phyloP scores from a whole-genome alignment of 2,888 invertebrate genomes.

The Hypomecis punctinalis region DNA sequence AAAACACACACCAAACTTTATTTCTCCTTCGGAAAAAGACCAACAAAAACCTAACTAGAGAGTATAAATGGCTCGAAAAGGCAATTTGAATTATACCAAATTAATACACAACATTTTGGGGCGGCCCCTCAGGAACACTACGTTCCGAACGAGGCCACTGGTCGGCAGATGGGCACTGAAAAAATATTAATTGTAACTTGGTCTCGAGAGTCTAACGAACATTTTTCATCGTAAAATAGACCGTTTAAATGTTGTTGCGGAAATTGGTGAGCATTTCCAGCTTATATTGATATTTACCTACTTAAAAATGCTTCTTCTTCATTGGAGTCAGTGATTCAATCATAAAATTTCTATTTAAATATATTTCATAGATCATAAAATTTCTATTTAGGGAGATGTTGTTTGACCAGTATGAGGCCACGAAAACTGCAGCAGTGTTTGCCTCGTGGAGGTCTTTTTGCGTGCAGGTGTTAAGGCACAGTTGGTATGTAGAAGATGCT shows the following conservation, averaged over 20 bases:
- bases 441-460: too few relatives aligned
- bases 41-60: slow-evolving; percentile 3
- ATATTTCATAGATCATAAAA: too few relatives aligned
- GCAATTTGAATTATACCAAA: slow-evolving; percentile 26
- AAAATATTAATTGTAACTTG: slow-evolving; percentile 30
- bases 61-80: slow-evolving; percentile 2
- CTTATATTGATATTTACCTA: too few relatives aligned
- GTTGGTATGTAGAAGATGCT: too few relatives aligned
- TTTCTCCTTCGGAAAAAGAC: not conserved
- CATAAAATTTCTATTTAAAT: too few relatives aligned
- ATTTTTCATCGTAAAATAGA: slow-evolving; percentile 11
- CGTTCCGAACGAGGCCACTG: slow-evolving; percentile 21
- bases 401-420: too few relatives aligned
- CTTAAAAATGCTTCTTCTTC: too few relatives aligned
- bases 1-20: not conserved
- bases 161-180: slow-evolving; percentile 16
- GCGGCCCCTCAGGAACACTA: slow-evolving; percentile 18
- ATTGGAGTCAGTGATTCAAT: too few relatives aligned
- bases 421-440: too few relatives aligned
- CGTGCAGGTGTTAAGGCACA: too few relatives aligned
- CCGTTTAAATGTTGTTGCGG: not conserved
- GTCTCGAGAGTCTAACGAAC: slow-evolving; percentile 15
- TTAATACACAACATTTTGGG: slow-evolving; percentile 29
- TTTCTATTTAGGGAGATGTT: too few relatives aligned
- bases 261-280: not conserved